Evolutionary conservation across 1,140 invertebrate species (phyloP), one percentile per base, ranked within the genome.

Genomic region (Drosophila triauraria): DNA sequence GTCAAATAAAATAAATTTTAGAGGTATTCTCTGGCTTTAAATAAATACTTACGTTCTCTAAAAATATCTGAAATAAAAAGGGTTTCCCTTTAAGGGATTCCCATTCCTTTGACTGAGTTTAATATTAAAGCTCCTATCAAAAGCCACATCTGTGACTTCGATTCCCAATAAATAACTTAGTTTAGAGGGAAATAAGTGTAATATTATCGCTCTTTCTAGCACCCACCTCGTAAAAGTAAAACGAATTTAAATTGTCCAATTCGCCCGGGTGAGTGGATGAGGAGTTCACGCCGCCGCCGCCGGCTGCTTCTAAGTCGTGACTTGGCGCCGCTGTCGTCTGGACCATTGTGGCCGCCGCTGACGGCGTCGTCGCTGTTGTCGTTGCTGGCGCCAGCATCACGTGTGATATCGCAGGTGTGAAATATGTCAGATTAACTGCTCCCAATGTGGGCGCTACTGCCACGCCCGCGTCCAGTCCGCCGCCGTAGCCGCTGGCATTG

Each of bases 151-250:
- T 59, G 62, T 8, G 43, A 46, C 67, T 72, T 62, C 58, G 30
- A 53, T 74, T 65, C 54, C 38, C 42, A 63, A 78, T 82, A 72
- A 84, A 85, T 79, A 85, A 81, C 70, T 75, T 60, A 75, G 27
- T 67, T 62, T 27, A 46, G 50, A 43, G 23, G 10, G 10, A 40
- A 50, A 64, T 60, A 38, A 38, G 51, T 56, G 7, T 32, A 30
- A 38, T 44, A 44, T 35, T 63, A 61, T 42, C 32, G 25, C 10
- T 68, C 12, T 47, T 40, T 57, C n/a, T 59, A 23, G 0, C 32
- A 83, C 84, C 35, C 69, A 91, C 88, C 88, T 91, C 84, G 62
- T 90, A 91, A 71, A 91, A 91, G 75, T 88, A 91, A 67, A 91
- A 91, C 30, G 90, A 91, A 76, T 91, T 91, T 48, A 91, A 71